Conservation (phyloP, 1,140 invertebrate species). For the Solenopsis fugax region DNA sequence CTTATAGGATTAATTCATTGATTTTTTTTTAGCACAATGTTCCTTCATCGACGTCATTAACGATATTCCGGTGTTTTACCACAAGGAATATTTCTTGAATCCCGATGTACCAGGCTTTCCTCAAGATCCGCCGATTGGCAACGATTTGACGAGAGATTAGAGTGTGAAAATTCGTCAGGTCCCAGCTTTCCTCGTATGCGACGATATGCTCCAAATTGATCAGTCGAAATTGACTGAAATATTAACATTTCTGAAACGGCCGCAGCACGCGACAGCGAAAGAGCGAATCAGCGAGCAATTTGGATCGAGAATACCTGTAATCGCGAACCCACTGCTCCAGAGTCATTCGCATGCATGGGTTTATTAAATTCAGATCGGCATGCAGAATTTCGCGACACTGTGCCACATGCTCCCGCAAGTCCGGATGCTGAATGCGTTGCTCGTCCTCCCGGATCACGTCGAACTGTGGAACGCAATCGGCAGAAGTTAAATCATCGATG, state of each 20-base stretch:
- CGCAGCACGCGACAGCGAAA: neutral
- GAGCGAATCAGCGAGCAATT: neutral
- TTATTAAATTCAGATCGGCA: slow-evolving; percentile 78
- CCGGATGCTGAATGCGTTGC: neutral
- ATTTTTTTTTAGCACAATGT: neutral
- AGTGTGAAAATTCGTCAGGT: slow-evolving; percentile 88
- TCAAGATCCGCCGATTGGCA: slow-evolving; percentile 86
- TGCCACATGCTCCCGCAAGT: neutral
- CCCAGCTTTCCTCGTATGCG: slow-evolving; percentile 87
- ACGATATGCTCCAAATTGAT: slow-evolving; percentile 83
- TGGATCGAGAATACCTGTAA: slow-evolving; percentile 67
- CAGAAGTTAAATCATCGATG: neutral
- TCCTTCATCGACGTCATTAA: neutral
- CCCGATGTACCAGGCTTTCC: slow-evolving; percentile 88
- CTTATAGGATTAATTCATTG: neutral
- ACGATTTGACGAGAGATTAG: slow-evolving; percentile 87
- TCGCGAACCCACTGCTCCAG: slow-evolving; percentile 80
- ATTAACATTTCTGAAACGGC: too few species aligned
- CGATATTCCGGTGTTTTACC: slow-evolving; percentile 68
- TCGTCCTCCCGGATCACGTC: neutral
- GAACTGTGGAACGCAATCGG: slow-evolving; percentile 1
- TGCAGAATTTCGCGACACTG: slow-evolving; percentile 50
- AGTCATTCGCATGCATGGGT: slow-evolving; percentile 83
- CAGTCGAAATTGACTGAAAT: slow-evolving; percentile 79
- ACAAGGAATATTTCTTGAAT: slow-evolving; percentile 88